Conservation (phyloP, 1,140 invertebrate genomes). For the Homalodisca vitripennis region DNA sequence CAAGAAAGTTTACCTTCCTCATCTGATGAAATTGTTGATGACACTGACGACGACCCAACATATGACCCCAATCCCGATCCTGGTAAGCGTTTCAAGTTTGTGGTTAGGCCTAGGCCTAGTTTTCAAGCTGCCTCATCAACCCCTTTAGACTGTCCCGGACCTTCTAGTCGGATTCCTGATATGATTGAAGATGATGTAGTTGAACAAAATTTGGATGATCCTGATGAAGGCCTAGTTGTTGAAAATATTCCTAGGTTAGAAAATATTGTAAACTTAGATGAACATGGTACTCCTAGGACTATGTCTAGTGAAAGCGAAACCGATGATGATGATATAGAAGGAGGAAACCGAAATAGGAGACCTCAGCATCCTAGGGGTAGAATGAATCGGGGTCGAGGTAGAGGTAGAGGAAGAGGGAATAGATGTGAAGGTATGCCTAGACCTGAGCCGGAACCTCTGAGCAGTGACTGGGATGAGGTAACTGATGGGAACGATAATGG, state of each 20-base stretch:
- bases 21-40: neutral
- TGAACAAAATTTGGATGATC: too few species aligned
- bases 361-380: neutral
- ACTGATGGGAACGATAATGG: neutral
- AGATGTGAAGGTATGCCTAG: neutral
- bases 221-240: neutral
- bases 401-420: neutral
- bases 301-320: neutral
- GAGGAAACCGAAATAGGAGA: neutral
- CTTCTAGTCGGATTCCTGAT: neutral
- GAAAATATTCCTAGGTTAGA: neutral
- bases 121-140: neutral
- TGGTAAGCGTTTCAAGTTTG: too few species aligned
- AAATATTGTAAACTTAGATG: neutral
- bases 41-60: constrained; percentile 5
- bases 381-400: neutral
- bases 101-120: constrained; percentile 1
- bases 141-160: neutral
- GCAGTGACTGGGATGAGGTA: neutral
- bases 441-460: neutral
- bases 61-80: neutral
- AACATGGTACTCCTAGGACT: neutral
- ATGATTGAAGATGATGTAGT: too few species aligned
- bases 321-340: neutral
- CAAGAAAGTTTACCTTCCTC: too few species aligned